These are phyloP conservation scores for Semnornis frantzii DNA, from an alignment of 2,113 vertebrate species.

Conservation along the genomic window DNA sequence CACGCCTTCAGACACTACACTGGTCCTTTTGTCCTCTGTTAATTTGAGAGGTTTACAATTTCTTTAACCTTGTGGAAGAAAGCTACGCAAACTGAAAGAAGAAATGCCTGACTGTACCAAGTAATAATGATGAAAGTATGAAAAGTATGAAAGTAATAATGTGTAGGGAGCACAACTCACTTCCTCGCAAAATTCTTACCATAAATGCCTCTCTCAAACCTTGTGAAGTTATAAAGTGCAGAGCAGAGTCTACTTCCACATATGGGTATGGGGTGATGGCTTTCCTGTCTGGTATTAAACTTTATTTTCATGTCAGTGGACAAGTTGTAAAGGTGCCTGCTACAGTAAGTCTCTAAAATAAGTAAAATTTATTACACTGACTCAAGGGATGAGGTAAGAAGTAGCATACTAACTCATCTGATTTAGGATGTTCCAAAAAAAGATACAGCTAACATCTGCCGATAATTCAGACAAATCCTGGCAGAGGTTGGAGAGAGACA, in stretches of 20 bases:
- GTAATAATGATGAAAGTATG: too few species aligned
- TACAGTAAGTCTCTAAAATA: background rate
- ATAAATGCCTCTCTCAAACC: background rate
- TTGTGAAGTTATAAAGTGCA: background rate
- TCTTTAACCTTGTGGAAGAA: background rate
- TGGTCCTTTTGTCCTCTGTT: background rate
- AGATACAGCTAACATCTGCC: background rate
- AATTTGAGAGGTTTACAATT: background rate
- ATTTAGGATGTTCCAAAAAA: background rate
- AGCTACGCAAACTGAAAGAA: background rate
- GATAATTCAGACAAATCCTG: background rate
- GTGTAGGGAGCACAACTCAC: rapidly evolving
- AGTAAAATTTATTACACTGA: background rate
- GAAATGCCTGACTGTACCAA: background rate
- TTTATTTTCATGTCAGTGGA: background rate
- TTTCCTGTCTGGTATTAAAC: background rate
- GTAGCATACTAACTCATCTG: background rate
- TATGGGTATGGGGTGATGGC: background rate
- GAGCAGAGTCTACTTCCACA: background rate
- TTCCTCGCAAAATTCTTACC: background rate
- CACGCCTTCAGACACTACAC: background rate
- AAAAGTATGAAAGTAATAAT: background rate
- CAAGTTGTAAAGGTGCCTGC: background rate
- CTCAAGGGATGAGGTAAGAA: background rate
- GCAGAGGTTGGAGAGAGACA: background rate